These are phyloP conservation scores for Sycophila sp. DNA, from an alignment of 1,140 invertebrate species.

Conservation along the genomic window DNA sequence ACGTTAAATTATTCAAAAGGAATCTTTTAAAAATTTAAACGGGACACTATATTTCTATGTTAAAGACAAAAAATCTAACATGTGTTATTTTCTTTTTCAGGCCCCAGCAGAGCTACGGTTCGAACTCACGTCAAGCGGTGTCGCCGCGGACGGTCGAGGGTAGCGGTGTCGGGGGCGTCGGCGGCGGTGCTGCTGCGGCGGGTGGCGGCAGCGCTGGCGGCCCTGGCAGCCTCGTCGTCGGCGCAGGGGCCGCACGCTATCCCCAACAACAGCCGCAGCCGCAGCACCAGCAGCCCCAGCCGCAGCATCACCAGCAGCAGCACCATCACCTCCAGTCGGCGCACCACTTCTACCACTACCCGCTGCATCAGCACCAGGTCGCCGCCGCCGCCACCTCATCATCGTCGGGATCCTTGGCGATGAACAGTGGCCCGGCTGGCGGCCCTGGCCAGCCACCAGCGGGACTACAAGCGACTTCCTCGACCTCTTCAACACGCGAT, in stretches of 20 bases:
- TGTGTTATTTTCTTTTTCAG: too few relatives aligned
- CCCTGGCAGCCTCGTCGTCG: slow-evolving; percentile 38
- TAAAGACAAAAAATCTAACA: too few relatives aligned
- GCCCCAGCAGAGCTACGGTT: slow-evolving; percentile 58
- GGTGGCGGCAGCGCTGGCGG: slow-evolving; percentile 39
- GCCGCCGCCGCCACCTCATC: slow-evolving; percentile 36
- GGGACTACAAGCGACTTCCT: slow-evolving; percentile 24
- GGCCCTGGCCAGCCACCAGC: slow-evolving; percentile 38
- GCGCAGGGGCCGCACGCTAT: slow-evolving; percentile 37
- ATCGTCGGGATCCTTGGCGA: slow-evolving; percentile 35
- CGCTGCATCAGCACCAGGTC: background rate
- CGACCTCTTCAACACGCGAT: slow-evolving; percentile 17
- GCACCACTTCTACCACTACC: slow-evolving; percentile 6
- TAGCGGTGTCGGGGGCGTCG: slow-evolving; percentile 31
- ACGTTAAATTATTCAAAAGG: too few relatives aligned
- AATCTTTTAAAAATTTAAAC: too few relatives aligned
- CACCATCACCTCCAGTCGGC: background rate
- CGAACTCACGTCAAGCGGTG: slow-evolving; percentile 56
- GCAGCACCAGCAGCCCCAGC: background rate
- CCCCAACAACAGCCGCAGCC: slow-evolving; percentile 1
- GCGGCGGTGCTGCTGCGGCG: slow-evolving; percentile 27
- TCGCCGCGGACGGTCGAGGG: slow-evolving; percentile 60
- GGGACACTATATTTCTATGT: too few relatives aligned
- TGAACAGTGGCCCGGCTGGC: slow-evolving; percentile 41
- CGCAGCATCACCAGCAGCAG: slow-evolving; percentile 16